These are phyloP conservation scores for Mesoligia furuncula DNA, from an alignment of 2,888 invertebrate genomes.

Conservation along the genomic window DNA sequence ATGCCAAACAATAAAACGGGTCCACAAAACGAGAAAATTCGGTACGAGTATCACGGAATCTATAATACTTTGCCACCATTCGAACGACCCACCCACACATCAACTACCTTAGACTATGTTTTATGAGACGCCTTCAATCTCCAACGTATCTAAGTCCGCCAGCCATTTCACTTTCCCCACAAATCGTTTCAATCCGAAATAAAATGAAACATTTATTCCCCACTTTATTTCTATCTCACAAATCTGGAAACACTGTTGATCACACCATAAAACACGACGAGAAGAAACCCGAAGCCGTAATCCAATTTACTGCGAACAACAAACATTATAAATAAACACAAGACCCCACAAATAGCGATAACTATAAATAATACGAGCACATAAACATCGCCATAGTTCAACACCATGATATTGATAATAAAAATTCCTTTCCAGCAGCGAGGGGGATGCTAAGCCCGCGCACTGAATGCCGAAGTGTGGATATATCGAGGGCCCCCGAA, in stretches of 20 bases:
- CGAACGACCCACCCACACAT: slow-evolving; percentile 9
- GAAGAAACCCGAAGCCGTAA: slow-evolving; percentile 63
- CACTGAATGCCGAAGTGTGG: slow-evolving; percentile 63
- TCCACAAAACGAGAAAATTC: background rate
- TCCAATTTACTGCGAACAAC: slow-evolving; percentile 70
- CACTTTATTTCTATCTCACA: slow-evolving; percentile 65
- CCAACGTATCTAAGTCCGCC: slow-evolving; percentile 42
- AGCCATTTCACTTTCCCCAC: slow-evolving; percentile 49
- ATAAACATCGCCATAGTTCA: slow-evolving; percentile 72
- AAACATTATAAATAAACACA: slow-evolving; percentile 69
- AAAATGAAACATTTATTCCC: slow-evolving; percentile 65
- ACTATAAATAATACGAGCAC: slow-evolving; percentile 74
- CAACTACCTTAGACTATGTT: slow-evolving; percentile 37
- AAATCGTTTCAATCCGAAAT: slow-evolving; percentile 62
- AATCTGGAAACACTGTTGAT: slow-evolving; percentile 67
- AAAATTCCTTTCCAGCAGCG: slow-evolving; percentile 78
- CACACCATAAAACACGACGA: slow-evolving; percentile 63
- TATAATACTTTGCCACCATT: slow-evolving; percentile 1
- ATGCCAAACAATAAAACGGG: background rate
- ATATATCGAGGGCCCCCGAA: slow-evolving; percentile 52
- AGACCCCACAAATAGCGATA: slow-evolving; percentile 68
- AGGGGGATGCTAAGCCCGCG: slow-evolving; percentile 64
- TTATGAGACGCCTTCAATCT: slow-evolving; percentile 53
- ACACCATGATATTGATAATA: slow-evolving; percentile 83
- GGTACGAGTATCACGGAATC: background rate